Conservation (phyloP, 2,113 vertebrate species). For the Struthio camelus region DNA sequence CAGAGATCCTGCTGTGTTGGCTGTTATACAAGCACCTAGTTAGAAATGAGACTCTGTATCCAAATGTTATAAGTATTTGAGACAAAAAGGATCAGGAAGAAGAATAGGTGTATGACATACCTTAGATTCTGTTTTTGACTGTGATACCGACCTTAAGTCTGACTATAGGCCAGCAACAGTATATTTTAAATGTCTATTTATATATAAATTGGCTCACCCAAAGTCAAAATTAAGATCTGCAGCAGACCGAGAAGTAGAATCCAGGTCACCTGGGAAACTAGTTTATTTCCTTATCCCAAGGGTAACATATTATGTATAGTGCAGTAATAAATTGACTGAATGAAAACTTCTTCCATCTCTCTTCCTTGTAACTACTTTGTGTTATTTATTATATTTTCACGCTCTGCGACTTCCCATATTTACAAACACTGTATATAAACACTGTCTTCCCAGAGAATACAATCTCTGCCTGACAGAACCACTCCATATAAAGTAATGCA, state of each 20-base stretch:
- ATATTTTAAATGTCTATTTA: not conserved
- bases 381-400: not conserved
- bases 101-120: not conserved
- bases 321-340: not conserved
- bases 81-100: not conserved
- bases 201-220: not conserved
- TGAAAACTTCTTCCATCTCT: not conserved
- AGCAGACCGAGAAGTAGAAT: not conserved
- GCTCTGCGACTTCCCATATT: not conserved
- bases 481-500: not conserved
- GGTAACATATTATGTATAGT: not conserved
- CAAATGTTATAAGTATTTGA: not conserved
- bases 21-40: not conserved
- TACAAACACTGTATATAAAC: not conserved
- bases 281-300: not conserved
- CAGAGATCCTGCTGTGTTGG: not conserved
- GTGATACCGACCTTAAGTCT: not conserved
- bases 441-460: not conserved
- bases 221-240: not conserved
- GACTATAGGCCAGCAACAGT: not conserved
- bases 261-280: slow-evolving; percentile 6
- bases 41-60: not conserved
- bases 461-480: not conserved
- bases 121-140: not conserved
- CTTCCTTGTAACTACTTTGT: not conserved